Conservation (phyloP, 2,888 invertebrate species). For the Smittia sp. region DNA sequence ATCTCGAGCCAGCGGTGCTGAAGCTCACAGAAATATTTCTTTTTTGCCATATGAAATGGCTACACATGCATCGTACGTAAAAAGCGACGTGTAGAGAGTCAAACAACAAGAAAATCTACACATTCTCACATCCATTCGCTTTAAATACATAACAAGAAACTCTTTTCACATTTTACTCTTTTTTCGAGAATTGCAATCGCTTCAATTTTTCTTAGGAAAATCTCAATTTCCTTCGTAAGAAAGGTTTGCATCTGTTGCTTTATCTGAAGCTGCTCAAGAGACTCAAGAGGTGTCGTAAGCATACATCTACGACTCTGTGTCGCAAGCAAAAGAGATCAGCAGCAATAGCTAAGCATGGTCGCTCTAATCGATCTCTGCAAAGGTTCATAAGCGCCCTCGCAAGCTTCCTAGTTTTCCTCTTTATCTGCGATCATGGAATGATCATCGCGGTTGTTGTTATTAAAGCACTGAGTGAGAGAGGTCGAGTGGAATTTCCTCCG, state of each 20-base stretch:
- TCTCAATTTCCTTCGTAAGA: too few relatives aligned
- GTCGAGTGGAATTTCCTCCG: slow-evolving; percentile 15
- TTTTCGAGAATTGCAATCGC: slow-evolving; percentile 9
- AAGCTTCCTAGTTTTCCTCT: background rate
- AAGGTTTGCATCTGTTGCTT: too few relatives aligned
- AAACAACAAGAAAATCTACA: slow-evolving; percentile 22
- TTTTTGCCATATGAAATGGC: slow-evolving; percentile 13
- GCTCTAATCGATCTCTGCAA: too few relatives aligned
- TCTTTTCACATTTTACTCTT: slow-evolving; percentile 4
- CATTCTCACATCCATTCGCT: slow-evolving; percentile 20
- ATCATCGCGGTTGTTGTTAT: background rate
- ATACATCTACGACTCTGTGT: too few relatives aligned
- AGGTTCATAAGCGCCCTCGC: too few relatives aligned
- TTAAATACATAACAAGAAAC: slow-evolving; percentile 13
- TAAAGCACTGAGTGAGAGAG: background rate
- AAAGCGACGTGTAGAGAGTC: background rate
- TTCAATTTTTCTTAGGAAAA: slow-evolving; percentile 6
- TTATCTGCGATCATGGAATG: background rate
- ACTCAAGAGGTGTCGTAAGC: too few relatives aligned
- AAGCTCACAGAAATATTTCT: slow-evolving; percentile 15
- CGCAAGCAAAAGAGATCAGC: too few relatives aligned
- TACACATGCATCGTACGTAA: background rate
- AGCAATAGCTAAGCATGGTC: too few relatives aligned
- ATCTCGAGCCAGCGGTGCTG: background rate
- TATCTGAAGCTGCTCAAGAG: too few relatives aligned